phyloP scores from a whole-genome alignment of 1,140 invertebrate genomes.

The Cotesia vestalis region DNA sequence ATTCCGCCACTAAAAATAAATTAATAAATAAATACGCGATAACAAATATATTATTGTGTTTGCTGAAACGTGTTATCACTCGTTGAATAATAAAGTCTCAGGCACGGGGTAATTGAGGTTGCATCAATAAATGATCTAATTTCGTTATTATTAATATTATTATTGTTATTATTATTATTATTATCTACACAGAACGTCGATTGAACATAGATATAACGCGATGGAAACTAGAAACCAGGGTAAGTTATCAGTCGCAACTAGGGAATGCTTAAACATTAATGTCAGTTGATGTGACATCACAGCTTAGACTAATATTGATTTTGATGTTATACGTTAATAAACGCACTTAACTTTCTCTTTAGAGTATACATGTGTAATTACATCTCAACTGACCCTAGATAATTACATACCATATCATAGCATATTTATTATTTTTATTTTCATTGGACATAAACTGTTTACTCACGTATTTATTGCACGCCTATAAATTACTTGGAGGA shows the following conservation, averaged over 20 bases:
- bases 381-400: no score
- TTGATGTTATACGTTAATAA: not conserved
- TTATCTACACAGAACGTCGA: constrained; percentile 8
- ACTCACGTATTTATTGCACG: not conserved
- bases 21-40: not conserved
- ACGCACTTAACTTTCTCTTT: no score
- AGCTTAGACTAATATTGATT: constrained; percentile 1
- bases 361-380: no score
- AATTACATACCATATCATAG: no score
- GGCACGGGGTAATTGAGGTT: no score
- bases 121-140: no score
- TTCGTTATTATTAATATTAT: no score
- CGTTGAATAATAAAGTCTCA: no score
- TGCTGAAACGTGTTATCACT: not conserved
- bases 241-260: constrained; percentile 26
- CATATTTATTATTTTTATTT: not conserved
- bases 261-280: constrained; percentile 23
- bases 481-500: no score
- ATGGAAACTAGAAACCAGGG: constrained; percentile 8
- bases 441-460: not conserved
- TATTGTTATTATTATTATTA: no score
- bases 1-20: not conserved
- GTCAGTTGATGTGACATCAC: not conserved
- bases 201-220: constrained; percentile 4
- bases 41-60: not conserved